Conservation (phyloP, 2,113 vertebrate species). For the Zosterops japonicus region DNA sequence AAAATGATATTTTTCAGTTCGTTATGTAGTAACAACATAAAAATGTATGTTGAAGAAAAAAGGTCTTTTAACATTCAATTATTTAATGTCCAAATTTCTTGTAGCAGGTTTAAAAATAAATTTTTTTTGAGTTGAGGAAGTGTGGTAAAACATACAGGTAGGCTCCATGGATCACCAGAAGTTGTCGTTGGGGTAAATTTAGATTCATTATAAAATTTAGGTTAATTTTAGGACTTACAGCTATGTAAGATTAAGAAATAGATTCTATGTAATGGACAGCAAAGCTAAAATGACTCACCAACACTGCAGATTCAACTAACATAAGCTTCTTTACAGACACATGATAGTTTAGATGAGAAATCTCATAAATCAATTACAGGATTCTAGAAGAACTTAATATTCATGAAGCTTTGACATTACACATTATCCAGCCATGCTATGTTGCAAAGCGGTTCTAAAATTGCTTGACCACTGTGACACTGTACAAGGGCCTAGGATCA, state of each 20-base stretch:
- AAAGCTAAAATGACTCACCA: not conserved
- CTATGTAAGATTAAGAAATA: not conserved
- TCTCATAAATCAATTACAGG: not conserved
- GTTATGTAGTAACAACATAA: not conserved
- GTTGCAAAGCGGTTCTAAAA: not conserved
- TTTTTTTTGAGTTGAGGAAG: not conserved
- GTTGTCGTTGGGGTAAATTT: not conserved
- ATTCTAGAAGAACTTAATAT: not conserved
- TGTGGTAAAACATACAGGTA: not conserved
- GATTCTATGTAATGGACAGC: not conserved
- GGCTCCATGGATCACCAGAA: not conserved
- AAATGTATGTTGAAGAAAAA: not conserved
- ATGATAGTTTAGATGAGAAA: not conserved
- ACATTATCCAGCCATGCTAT: not conserved
- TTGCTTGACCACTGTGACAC: not conserved
- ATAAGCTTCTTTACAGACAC: not conserved
- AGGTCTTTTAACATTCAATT: not conserved
- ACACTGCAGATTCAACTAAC: not conserved
- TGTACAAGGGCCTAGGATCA: rapidly evolving
- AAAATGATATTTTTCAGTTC: not conserved
- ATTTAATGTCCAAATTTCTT: not conserved
- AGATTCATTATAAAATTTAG: not conserved
- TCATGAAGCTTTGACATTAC: not conserved
- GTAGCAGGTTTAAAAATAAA: not conserved
- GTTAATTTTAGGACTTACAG: not conserved